Conservation (phyloP, 2,113 vertebrate species). For the Lontra canadensis region DNA sequence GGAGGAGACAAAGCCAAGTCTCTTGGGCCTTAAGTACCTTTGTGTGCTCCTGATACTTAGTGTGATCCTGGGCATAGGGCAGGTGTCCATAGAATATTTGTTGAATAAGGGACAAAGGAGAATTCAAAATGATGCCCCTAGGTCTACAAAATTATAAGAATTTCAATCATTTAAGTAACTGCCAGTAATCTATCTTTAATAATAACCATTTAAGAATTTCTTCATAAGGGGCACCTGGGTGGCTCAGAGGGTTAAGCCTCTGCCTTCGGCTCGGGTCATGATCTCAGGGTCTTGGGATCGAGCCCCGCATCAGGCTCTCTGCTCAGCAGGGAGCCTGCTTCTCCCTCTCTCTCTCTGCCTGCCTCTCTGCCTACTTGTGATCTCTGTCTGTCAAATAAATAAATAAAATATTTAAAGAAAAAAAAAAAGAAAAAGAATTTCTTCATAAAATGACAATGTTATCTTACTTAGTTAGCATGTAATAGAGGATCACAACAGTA, state of each 20-base stretch:
- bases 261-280: no score
- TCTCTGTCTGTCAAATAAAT: no score
- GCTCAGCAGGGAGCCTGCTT: no score
- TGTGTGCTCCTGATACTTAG: background rate
- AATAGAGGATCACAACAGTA: background rate
- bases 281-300: no score
- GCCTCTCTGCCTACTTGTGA: no score
- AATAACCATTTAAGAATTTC: background rate
- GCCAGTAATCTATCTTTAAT: background rate
- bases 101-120: background rate
- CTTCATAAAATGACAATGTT: background rate
- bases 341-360: no score
- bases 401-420: no score
- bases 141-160: background rate
- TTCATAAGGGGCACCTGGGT: no score
- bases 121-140: background rate
- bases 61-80: no score
- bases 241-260: no score
- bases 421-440: no score
- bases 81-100: background rate
- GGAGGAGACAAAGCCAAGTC: background rate
- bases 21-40: background rate
- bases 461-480: background rate
- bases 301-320: no score
- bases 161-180: background rate